A percentile compares a stretch with the other conserved stretches of the same genome.
Conservation (phyloP, 37 sponge, comb jelly and placozoan species). For the Oopsacas minuta region DNA sequence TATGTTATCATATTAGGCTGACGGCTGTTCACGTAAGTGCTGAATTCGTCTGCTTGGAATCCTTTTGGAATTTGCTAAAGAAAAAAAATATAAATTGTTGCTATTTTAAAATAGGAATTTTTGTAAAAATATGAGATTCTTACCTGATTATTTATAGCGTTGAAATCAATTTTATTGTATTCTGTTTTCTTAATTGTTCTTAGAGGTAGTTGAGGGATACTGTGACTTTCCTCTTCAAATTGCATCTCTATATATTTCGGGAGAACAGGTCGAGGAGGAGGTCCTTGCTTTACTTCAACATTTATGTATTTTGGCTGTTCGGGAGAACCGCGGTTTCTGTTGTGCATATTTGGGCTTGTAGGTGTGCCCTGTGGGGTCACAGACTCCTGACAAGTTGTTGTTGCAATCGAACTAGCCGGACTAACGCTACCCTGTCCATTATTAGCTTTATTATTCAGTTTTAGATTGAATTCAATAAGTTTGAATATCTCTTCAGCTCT, state of each 20-base stretch:
- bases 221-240: not conserved
- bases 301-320: not conserved
- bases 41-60: not conserved
- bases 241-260: not conserved
- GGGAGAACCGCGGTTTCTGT: not conserved
- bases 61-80: not conserved
- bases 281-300: not conserved
- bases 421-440: not conserved
- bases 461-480: slow-evolving; percentile 19
- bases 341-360: not conserved
- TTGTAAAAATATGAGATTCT: not conserved
- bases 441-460: not conserved
- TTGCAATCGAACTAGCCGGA: not conserved
- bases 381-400: not conserved
- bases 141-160: not conserved
- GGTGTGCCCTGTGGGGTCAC: not conserved
- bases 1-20: not conserved
- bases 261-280: not conserved
- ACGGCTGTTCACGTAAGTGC: not conserved
- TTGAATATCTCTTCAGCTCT: slow-evolving; percentile 20
- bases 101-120: not conserved
- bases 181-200: not conserved
- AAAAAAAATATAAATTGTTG: too few species aligned
- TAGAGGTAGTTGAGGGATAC: not conserved
- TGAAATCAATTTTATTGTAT: not conserved